Conservation (phyloP, 2,797 vertebrate species). For the Hyperoplus lanceolatus region DNA sequence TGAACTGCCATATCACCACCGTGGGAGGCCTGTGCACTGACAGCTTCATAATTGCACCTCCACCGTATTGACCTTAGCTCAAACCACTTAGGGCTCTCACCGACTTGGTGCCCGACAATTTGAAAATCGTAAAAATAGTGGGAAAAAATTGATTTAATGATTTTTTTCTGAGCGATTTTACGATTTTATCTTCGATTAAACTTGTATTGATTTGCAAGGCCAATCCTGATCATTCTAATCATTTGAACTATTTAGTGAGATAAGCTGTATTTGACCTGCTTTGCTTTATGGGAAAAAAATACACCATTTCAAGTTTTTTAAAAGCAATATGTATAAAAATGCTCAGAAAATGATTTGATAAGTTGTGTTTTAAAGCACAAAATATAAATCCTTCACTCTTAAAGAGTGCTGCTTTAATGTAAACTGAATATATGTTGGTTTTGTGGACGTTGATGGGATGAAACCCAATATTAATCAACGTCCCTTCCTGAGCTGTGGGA, state of each 20-base stretch:
- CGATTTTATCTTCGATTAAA: no score
- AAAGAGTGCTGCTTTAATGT: neutral
- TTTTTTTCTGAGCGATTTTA: no score
- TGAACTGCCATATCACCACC: conserved; percentile 10
- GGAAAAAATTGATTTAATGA: no score
- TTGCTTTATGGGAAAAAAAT: no score
- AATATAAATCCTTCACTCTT: neutral
- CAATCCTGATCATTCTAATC: no score
- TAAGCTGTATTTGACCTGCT: no score
- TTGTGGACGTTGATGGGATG: neutral
- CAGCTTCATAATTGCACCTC: conserved; percentile 29
- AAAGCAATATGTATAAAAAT: no score
- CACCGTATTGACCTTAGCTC: conserved; percentile 10
- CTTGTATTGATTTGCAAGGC: no score
- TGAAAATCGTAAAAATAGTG: no score
- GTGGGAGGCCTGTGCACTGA: conserved; percentile 26
- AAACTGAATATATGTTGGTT: neutral
- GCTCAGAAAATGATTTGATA: no score
- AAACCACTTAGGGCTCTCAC: conserved; percentile 3
- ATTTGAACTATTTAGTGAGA: no score
- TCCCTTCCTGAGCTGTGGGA: neutral
- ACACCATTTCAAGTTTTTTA: no score
- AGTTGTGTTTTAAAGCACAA: neutral
- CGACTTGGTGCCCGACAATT: neutral
- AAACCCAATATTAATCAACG: neutral